Evolutionary conservation across 2,888 invertebrate species (phyloP), one percentile per base, ranked within the genome.

Genomic region (Leucania comma): DNA sequence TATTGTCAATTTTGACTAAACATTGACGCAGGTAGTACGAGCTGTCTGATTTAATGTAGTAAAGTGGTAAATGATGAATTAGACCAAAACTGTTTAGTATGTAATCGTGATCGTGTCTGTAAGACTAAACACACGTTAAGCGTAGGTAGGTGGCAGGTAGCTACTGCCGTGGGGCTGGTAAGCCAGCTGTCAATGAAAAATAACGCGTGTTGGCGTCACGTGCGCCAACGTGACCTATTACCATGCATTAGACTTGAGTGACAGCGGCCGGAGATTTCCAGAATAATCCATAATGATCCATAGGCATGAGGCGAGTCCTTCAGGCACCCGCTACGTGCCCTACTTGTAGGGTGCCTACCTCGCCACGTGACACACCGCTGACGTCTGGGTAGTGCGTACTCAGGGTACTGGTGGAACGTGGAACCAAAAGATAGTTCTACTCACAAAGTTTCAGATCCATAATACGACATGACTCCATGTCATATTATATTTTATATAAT

Each of bases 201-300:
- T 48, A 54, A 68, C 48, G 74, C 78, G 68, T 72, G 74, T 74
- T 72, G 58, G 22, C 38, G 78, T 88, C 91, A 91, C 91, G 91
- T 87, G 90, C 81, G 60, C 29, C 87, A 90, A 86, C 93, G 92
- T 92, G 91, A 90, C 78, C 51, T 77, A 90, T 92, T 91, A 89
- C 68, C 92, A 91, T 91, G 73, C 74, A 91, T 91, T 91, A 86
- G 88, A 90, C 90, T 92, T 90, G 91, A 90, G 80, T 89, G 91
- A 90, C 92, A 89, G 89, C 83, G 66, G 63, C 68, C 79, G 86
- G 87, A 83, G 83, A 87, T 86, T 88, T 90, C 89, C 91, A 91
- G 88, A 90, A 90, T 89, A 88, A 83, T 86, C 81, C 67, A 64
- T 50, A 50, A n/a, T 66, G 32, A 63, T 72, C 70, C 77, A 75